Base-by-base conservation (phyloP, 1,140 invertebrate genomes). In the Drosophila arizonae region DNA sequence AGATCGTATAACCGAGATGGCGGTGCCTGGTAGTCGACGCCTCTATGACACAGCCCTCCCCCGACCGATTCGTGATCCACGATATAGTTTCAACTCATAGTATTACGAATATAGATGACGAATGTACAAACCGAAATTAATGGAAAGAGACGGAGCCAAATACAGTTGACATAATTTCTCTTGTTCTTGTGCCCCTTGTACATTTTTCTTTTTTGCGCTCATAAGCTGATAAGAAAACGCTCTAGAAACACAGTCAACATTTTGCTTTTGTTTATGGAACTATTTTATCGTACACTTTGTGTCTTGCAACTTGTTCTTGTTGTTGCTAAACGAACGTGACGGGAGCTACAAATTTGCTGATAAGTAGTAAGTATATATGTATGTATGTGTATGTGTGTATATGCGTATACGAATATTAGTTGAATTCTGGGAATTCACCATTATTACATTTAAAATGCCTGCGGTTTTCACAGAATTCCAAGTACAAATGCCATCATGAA, bases 91-190 rank as follows among this genome's bases (percentile, higher is more conserved):
- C 39, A 24, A 56, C 48, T 69, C 39, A 33, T 13, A 45, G 17
- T 52, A 54, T 41, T 36, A 39, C 21, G 43, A 36, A 57, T 11
- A 39, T 17, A 10, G 10, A 65, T 60, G 67, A 60, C 55, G 45
- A 69, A 62, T 54, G 17, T 30, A 15, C 24, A 4, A 13, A 45
- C 9, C 8, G 5, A 52, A 30, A 51, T 13, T 46, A 45, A 46
- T 46, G 17, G 43, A 15, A 46, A 17, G 3, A 46, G n/a, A 17
- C n/a, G n/a, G 43, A 33, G 43, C 2, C 17, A 8, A 77, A 66
- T 78, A 67, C 78, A 84, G 80, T 84, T 84, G 80, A 84, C 80
- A 84, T 77, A 77, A 81, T 81, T 77, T 81, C 30, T 17, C 45
- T 50, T 62, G 45, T 69, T 51, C 66, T 64, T 77, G 61, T 57